Conservation (phyloP, 2,797 vertebrate genomes). For the Cirrhinus molitorella region DNA sequence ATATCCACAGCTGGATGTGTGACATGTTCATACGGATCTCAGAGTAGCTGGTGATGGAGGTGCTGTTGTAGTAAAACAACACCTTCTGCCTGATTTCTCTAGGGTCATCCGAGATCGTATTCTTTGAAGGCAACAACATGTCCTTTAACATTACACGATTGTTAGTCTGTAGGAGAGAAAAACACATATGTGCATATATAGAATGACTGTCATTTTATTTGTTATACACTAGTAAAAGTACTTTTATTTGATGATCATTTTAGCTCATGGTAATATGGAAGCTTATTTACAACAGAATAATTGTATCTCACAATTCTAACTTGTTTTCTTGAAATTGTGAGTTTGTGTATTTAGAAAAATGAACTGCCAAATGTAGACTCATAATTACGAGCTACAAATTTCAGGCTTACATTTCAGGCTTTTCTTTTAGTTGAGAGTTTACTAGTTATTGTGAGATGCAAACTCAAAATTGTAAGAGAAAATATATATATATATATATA, state of each 20-base stretch:
- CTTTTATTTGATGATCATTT: neutral
- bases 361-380: neutral
- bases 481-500: too few relatives aligned
- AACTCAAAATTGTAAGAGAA: too few relatives aligned
- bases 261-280: neutral
- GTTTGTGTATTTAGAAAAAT: neutral
- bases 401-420: neutral
- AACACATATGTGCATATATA: neutral
- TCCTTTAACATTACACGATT: constrained; percentile 63
- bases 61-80: constrained; percentile 54
- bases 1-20: constrained; percentile 63
- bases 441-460: too few relatives aligned
- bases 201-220: neutral
- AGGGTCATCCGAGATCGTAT: constrained; percentile 57
- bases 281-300: neutral
- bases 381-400: neutral
- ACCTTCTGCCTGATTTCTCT: constrained; percentile 68
- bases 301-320: neutral
- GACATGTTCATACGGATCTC: constrained; percentile 65
- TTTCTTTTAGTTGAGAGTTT: too few relatives aligned
- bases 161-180: constrained; percentile 72
- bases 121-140: accelerated
- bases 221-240: too few relatives aligned
- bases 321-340: neutral
- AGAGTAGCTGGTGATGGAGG: constrained; percentile 76